Conservation (phyloP, 2,888 invertebrate genomes). For the Noctuana brunneofusca region DNA sequence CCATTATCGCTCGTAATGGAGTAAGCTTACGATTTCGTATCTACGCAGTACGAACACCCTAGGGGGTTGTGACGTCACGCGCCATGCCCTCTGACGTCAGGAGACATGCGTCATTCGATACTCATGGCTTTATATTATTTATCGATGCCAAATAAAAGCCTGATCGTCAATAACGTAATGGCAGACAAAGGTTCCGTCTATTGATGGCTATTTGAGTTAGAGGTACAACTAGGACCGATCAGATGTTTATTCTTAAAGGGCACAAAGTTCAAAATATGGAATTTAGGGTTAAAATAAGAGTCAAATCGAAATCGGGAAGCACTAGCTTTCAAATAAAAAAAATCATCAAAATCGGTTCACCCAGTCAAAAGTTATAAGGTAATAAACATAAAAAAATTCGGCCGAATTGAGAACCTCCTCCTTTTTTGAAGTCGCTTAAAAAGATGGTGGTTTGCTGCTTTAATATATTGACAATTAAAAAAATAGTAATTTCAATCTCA, state of each 20-base stretch:
- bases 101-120: constrained; percentile 37
- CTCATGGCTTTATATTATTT: constrained; percentile 3
- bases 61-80: constrained; percentile 50
- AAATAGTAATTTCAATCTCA: neutral
- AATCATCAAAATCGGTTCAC: no score
- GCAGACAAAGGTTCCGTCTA: neutral
- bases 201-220: neutral
- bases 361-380: no score
- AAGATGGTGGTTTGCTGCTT: neutral
- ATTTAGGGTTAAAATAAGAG: neutral
- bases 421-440: neutral
- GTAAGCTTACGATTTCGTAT: constrained; percentile 39
- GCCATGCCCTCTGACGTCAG: constrained; percentile 48
- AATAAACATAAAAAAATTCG: no score
- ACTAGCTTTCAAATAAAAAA: no score
- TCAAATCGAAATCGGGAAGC: neutral
- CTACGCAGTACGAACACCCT: constrained; percentile 52
- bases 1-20: constrained; percentile 34
- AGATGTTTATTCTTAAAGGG: no score
- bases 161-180: neutral
- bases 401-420: no score
- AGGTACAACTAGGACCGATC: no score
- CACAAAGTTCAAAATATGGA: no score
- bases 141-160: neutral
- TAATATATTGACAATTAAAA: neutral